Evolutionary conservation across 2,888 invertebrate species (phyloP).

Genomic region (Arctia plantaginis): DNA sequence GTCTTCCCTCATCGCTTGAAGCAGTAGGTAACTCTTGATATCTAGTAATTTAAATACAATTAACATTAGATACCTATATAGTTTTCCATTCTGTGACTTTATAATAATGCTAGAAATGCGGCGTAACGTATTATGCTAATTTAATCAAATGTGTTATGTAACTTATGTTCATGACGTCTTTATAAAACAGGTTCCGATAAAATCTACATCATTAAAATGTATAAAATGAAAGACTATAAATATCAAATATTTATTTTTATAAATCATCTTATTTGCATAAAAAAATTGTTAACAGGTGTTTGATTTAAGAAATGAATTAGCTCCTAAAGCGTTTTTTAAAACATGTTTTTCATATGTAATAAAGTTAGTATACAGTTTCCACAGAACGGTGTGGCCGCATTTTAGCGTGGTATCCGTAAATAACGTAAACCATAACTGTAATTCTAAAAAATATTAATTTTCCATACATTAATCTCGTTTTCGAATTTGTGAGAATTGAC

Average conservation of each 20-base stretch:
- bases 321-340: not conserved
- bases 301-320: not conserved
- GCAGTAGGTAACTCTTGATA: not conserved
- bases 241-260: constrained; percentile 8
- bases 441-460: no score
- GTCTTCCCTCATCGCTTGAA: no score
- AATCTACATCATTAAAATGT: not conserved
- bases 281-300: not conserved
- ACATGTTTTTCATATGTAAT: not conserved
- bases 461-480: no score
- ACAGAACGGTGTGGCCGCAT: not conserved
- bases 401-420: not conserved
- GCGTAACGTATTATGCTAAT: constrained; percentile 2
- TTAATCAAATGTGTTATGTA: not conserved
- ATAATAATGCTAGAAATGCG: not conserved
- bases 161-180: not conserved
- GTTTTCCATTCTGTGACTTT: not conserved
- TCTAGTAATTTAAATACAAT: not conserved
- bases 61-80: not conserved
- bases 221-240: constrained; percentile 6
- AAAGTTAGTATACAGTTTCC: no score
- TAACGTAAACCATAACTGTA: no score
- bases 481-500: no score
- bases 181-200: constrained; percentile 8
- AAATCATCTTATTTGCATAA: not conserved